Evolutionary conservation across 2,113 vertebrate species (phyloP), one percentile per base, ranked within the genome.

Genomic region (Apteryx mantelli): DNA sequence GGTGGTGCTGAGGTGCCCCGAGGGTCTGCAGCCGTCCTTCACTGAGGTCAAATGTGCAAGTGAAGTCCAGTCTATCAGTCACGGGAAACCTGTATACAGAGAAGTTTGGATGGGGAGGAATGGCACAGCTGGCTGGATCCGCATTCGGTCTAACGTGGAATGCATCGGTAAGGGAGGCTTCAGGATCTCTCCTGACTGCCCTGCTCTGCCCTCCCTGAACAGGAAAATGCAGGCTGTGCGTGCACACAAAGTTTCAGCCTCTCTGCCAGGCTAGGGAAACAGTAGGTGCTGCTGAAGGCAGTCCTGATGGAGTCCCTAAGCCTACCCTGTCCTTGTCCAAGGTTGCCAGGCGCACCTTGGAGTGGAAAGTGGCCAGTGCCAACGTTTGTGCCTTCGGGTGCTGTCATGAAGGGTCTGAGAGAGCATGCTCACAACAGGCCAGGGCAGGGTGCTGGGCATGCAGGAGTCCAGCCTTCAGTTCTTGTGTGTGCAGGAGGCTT

Each of bases 151-250:
- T 18, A 12, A 2, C 0, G 26, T 86, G 80, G 56, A 78, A n/a
- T 94, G 91, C 26, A 9, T 86, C 1, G 86, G 94, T 95, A 92
- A 95, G 94, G 11, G 21, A 48, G 20, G 3, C 44, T 53, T 14
- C 32, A 38, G 44, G 40, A 75, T 2, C 15, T 22, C 7, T 84
- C 38, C 15, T 60, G 63, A 13, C 26, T 83, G 46, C 20, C 50
- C n/a, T 0, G 0, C 4, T 38, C 34, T 16, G 21, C 52, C 34
- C 17, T 92, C 26, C 40, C 25, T 9, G 61, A 38, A 16, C 34
- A 66, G 50, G 20, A 28, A 5, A 61, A 74, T 28, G 13, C n/a
- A 32, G 63, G 19, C 46, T 63, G 15, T 18, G 53, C 1, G 1
- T 52, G 8, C 40, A 53, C 7, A 28, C 60, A 32, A 34, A 28